Conservation (phyloP, 2,888 invertebrate species). For the Amiota communis region DNA sequence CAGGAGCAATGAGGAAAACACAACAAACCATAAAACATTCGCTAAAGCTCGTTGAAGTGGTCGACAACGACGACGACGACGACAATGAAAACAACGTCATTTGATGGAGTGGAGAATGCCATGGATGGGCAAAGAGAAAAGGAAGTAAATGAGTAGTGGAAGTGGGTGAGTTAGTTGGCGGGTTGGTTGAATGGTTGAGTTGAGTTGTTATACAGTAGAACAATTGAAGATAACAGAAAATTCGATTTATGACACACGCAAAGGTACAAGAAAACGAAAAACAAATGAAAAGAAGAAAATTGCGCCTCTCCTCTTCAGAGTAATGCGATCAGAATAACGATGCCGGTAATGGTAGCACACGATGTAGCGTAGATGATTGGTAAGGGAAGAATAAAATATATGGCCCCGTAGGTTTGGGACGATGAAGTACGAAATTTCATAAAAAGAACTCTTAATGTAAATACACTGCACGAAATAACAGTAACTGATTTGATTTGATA, state of each 20-base stretch:
- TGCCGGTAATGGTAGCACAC: too few species aligned
- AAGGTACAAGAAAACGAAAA: background rate
- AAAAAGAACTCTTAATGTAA: too few species aligned
- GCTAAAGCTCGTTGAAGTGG: constrained; percentile 30
- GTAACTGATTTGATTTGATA: too few species aligned
- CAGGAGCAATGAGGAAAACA: constrained; percentile 53
- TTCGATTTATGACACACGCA: constrained; percentile 25
- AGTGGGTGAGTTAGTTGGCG: background rate
- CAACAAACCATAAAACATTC: constrained; percentile 71
- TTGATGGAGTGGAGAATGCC: background rate
- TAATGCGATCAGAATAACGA: too few species aligned
- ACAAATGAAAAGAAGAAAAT: background rate
- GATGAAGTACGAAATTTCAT: too few species aligned
- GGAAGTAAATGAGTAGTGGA: background rate
- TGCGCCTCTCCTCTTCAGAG: too few species aligned
- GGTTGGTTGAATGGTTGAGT: background rate
- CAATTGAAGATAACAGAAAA: background rate
- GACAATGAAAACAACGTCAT: background rate
- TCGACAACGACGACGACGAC: constrained; percentile 18
- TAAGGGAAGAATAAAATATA: too few species aligned
- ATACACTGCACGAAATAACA: too few species aligned
- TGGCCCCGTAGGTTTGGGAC: too few species aligned
- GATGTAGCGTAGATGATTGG: too few species aligned
- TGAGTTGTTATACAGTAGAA: constrained; percentile 6
- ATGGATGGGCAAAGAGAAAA: background rate